Evolutionary conservation across 35 echinoderm and acorn worm genomes (phyloP).

Genomic region (Ophiothrix spiculata): DNA sequence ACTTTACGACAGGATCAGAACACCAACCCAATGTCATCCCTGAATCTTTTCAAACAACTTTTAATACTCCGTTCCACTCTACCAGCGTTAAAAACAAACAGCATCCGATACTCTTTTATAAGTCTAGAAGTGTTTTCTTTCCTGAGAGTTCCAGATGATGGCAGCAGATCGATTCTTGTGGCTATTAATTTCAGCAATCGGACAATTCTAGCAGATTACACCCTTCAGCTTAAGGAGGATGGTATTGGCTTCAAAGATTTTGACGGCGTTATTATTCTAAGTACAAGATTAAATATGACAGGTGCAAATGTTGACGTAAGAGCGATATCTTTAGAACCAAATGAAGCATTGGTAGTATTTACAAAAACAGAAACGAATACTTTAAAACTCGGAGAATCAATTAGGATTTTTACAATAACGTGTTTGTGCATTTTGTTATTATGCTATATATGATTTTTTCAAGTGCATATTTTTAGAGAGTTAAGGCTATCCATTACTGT

Average conservation of each 20-base stretch:
- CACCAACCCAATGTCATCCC: slow-evolving; percentile 32
- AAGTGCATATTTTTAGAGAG: too few relatives aligned
- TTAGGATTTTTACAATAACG: too few relatives aligned
- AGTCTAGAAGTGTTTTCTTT: slow-evolving; percentile 71
- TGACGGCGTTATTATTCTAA: slow-evolving; percentile 38
- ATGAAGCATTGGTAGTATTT: slow-evolving; percentile 45
- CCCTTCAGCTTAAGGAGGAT: not conserved
- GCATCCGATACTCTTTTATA: slow-evolving; percentile 51
- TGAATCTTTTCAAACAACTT: slow-evolving; percentile 51
- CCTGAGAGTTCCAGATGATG: slow-evolving; percentile 60
- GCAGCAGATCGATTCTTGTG: slow-evolving; percentile 42
- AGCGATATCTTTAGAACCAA: not conserved
- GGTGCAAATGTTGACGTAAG: slow-evolving; percentile 3
- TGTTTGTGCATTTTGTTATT: too few relatives aligned
- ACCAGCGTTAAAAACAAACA: slow-evolving; percentile 71
- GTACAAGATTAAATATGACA: slow-evolving; percentile 30
- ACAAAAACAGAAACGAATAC: too few relatives aligned
- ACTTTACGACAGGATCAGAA: slow-evolving; percentile 51
- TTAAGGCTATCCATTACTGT: too few relatives aligned
- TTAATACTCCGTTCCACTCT: slow-evolving; percentile 17
- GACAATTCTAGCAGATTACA: slow-evolving; percentile 36
- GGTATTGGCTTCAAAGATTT: not conserved
- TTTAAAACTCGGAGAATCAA: too few relatives aligned
- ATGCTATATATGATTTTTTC: too few relatives aligned
- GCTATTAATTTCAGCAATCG: slow-evolving; percentile 67